Conservation (phyloP, 1,140 invertebrate genomes). For the Ridgeia piscesae region DNA sequence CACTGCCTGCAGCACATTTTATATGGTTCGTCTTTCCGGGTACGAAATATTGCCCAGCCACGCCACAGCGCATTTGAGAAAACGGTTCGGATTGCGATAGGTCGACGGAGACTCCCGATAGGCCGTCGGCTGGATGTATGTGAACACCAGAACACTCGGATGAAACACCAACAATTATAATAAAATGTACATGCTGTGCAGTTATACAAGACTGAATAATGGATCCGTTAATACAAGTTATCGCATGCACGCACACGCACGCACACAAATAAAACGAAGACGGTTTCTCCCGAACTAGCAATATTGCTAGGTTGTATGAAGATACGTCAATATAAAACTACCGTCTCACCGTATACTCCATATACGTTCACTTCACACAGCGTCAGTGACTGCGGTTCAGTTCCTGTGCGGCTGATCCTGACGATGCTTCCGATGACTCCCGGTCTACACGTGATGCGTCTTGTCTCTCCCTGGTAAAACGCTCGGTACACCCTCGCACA, state of each 20-base stretch:
- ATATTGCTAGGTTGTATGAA: too few relatives aligned
- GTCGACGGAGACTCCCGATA: background rate
- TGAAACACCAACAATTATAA: background rate
- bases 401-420: conserved; percentile 10
- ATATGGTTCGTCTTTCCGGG: background rate
- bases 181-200: background rate
- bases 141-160: background rate
- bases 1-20: background rate
- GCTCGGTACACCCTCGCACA: background rate
- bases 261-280: too few relatives aligned
- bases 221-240: background rate
- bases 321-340: background rate
- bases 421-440: conserved; percentile 6
- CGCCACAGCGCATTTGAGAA: background rate
- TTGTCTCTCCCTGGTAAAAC: background rate
- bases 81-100: background rate
- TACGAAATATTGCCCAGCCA: background rate
- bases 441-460: background rate
- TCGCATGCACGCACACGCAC: background rate
- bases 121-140: background rate
- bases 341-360: background rate
- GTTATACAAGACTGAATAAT: background rate
- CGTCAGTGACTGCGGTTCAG: background rate
- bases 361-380: conserved; percentile 18
- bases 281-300: too few relatives aligned